phyloP scores from a whole-genome alignment of 2,888 invertebrate genomes.

The Norana najaformis region DNA sequence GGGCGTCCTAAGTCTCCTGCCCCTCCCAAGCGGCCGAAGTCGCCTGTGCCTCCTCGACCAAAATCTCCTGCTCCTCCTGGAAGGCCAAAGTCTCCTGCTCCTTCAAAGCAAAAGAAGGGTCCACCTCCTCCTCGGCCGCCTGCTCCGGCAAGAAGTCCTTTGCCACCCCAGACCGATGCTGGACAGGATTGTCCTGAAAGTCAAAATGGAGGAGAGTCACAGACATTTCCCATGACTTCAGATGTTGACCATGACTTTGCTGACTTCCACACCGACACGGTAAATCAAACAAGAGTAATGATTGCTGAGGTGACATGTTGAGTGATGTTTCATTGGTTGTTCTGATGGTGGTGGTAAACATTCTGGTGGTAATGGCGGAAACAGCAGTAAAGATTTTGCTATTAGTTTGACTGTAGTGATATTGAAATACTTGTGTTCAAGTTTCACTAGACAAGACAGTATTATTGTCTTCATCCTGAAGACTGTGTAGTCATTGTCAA shows the following conservation, averaged over 20 bases:
- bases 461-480: too few relatives aligned
- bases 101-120: conserved; percentile 20
- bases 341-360: too few relatives aligned
- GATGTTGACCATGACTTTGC: conserved; percentile 5
- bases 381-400: not conserved
- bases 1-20: conserved; percentile 32
- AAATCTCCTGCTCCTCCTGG: conserved; percentile 37
- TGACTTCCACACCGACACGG: not conserved
- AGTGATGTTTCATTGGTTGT: too few relatives aligned
- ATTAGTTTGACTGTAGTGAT: not conserved
- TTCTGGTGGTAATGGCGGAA: not conserved
- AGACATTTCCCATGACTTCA: too few relatives aligned
- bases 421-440: too few relatives aligned
- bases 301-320: too few relatives aligned
- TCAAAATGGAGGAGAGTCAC: conserved; percentile 23
- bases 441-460: too few relatives aligned
- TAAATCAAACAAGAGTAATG: not conserved
- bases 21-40: conserved; percentile 30
- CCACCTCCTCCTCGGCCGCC: conserved; percentile 32
- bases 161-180: not conserved
- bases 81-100: conserved; percentile 27
- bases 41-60: conserved; percentile 36
- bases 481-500: too few relatives aligned
- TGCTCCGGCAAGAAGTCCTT: conserved; percentile 27
- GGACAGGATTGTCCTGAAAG: conserved; percentile 8